A percentile compares a stretch with the other conserved stretches of the same genome.
These are phyloP conservation scores for Aphaenogaster rudis DNA, from an alignment of 1,140 invertebrate genomes.

Conservation along the genomic window DNA sequence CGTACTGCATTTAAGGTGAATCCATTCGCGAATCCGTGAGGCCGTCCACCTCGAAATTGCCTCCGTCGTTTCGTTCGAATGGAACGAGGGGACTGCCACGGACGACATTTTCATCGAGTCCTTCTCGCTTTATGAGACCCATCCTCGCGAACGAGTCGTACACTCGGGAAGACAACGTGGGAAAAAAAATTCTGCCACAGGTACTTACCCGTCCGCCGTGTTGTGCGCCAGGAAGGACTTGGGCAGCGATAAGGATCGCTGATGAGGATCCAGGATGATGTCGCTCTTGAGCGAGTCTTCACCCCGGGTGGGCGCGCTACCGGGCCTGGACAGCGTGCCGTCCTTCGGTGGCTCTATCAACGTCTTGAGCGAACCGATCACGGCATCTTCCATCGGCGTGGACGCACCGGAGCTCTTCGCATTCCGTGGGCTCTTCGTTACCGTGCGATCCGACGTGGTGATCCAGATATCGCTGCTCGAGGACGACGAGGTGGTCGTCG, in stretches of 20 bases:
- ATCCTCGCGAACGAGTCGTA: neutral
- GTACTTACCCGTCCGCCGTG: slow-evolving; percentile 80
- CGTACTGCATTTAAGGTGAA: slow-evolving; percentile 39
- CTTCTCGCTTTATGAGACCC: neutral
- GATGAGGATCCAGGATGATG: slow-evolving; percentile 85
- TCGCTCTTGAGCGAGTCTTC: slow-evolving; percentile 80
- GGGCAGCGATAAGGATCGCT: slow-evolving; percentile 89
- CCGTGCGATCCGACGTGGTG: slow-evolving; percentile 87
- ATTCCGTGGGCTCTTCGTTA: slow-evolving; percentile 86
- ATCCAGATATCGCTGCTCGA: slow-evolving; percentile 88
- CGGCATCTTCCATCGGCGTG: slow-evolving; percentile 86
- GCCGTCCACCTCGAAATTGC: slow-evolving; percentile 33
- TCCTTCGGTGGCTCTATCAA: slow-evolving; percentile 81
- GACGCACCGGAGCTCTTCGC: slow-evolving; percentile 87
- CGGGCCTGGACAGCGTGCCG: slow-evolving; percentile 86
- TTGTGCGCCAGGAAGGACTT: slow-evolving; percentile 89
- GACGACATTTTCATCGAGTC: neutral
- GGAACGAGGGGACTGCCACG: neutral
- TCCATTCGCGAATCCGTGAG: slow-evolving; percentile 8
- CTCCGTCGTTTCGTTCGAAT: slow-evolving; percentile 23
- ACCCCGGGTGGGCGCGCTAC: slow-evolving; percentile 87
- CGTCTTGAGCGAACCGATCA: slow-evolving; percentile 81
- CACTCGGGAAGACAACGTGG: neutral
- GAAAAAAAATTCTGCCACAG: neutral
- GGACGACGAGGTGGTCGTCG: slow-evolving; percentile 85